Percentiles rank a stretch among this genome's conserved stretches.
These are phyloP conservation scores for Potamilus streckersoni DNA, from an alignment of 1,140 invertebrate genomes.

Conservation along the genomic window DNA sequence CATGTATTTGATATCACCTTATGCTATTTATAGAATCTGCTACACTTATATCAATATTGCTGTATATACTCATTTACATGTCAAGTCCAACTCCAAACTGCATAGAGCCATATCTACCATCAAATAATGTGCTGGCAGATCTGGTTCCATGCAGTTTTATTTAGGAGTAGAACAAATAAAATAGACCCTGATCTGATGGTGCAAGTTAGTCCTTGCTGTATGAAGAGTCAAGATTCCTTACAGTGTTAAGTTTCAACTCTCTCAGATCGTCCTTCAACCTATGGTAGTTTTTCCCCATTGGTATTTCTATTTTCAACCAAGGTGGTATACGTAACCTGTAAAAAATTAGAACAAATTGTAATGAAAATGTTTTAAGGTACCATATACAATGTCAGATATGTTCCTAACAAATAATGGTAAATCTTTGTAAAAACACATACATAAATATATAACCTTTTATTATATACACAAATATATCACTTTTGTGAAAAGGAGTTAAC, in stretches of 20 bases:
- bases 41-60: background rate
- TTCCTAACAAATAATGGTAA: background rate
- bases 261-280: conserved; percentile 89
- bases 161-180: too few relatives aligned
- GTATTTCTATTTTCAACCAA: conserved; percentile 97
- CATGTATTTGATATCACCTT: background rate
- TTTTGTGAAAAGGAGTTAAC: background rate
- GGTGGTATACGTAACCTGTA: conserved; percentile 87
- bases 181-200: too few relatives aligned
- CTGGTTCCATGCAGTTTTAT: background rate
- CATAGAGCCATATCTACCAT: too few relatives aligned
- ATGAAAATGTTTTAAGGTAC: background rate
- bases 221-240: conserved; percentile 42
- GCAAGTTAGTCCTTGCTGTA: too few relatives aligned
- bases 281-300: conserved; percentile 86
- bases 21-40: background rate
- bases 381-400: background rate
- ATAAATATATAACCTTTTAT: background rate
- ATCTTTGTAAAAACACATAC: background rate
- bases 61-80: too few relatives aligned
- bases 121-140: background rate
- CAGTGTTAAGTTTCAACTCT: conserved; percentile 92
- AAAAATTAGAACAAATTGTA: conserved; percentile 15
- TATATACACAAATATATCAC: background rate
- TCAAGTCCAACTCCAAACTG: too few relatives aligned